phyloP scores from a whole-genome alignment of 2,113 vertebrate species.

The Pleuronectes platessa region DNA sequence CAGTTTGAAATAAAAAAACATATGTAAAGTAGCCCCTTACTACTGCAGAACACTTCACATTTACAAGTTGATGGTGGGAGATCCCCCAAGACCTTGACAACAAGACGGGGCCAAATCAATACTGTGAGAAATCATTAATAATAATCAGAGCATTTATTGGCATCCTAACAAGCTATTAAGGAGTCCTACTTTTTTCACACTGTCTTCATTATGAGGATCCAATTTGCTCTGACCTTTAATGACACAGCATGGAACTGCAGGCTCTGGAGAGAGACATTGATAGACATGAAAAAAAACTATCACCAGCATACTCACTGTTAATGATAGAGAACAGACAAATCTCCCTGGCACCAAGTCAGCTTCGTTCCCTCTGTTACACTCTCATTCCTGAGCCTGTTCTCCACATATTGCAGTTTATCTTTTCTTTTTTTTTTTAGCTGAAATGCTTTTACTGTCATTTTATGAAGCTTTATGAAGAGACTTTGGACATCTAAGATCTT shows the following conservation, averaged over 20 bases:
- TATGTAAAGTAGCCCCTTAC: neutral
- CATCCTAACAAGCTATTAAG: slow-evolving; percentile 70
- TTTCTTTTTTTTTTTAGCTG: slow-evolving; percentile 36
- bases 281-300: slow-evolving; percentile 73
- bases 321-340: slow-evolving; percentile 56
- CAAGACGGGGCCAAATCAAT: slow-evolving; percentile 74
- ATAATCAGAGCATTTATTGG: slow-evolving; percentile 82
- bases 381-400: slow-evolving; percentile 33
- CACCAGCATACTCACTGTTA: slow-evolving; percentile 62
- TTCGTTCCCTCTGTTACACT: slow-evolving; percentile 20
- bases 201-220: slow-evolving; percentile 70
- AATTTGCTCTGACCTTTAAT: slow-evolving; percentile 80
- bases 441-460: slow-evolving; percentile 62
- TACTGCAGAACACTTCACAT: slow-evolving; percentile 16
- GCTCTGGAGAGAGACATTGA: slow-evolving; percentile 76
- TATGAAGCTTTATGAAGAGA: slow-evolving; percentile 47
- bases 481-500: slow-evolving; percentile 46
- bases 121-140: slow-evolving; percentile 77
- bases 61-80: slow-evolving; percentile 38
- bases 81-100: slow-evolving; percentile 52
- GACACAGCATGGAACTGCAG: slow-evolving; percentile 75
- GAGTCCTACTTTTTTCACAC: slow-evolving; percentile 54
- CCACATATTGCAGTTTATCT: slow-evolving; percentile 15
- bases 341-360: slow-evolving; percentile 54
- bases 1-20: neutral